Evolutionary conservation across 1,140 invertebrate genomes (phyloP).

Genomic region (Conus ventricosus): DNA sequence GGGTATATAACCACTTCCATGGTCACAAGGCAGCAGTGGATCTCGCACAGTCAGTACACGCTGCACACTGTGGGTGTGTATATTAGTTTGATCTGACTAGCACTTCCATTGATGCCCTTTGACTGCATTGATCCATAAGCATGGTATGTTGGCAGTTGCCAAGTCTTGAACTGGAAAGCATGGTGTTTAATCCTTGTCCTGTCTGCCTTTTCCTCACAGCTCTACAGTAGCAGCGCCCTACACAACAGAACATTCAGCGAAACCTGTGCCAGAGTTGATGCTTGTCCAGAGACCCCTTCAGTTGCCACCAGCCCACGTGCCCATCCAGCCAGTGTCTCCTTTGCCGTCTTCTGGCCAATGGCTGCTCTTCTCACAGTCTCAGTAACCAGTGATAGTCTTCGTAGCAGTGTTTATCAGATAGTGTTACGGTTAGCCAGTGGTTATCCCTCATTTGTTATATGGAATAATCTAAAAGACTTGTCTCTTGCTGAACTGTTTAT

Average conservation of each 20-base stretch:
- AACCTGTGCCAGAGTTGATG: constrained; percentile 6
- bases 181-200: too few relatives aligned
- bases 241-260: not conserved
- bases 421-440: not conserved
- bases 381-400: not conserved
- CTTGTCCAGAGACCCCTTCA: not conserved
- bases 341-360: not conserved
- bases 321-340: not conserved
- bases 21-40: too few relatives aligned
- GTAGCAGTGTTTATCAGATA: not conserved
- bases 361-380: not conserved
- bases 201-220: not conserved
- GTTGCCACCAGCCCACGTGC: not conserved
- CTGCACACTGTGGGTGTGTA: too few relatives aligned
- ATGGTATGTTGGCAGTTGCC: too few relatives aligned
- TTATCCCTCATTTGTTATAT: not conserved
- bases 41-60: too few relatives aligned
- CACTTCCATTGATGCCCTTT: too few relatives aligned
- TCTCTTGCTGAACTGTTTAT: not conserved
- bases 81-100: too few relatives aligned
- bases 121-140: too few relatives aligned
- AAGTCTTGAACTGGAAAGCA: too few relatives aligned
- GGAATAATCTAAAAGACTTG: not conserved
- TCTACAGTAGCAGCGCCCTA: not conserved
- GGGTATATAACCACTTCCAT: too few relatives aligned